Evolutionary conservation across 2,888 invertebrate genomes (phyloP).

Genomic region (Luffia ferchaultella): DNA sequence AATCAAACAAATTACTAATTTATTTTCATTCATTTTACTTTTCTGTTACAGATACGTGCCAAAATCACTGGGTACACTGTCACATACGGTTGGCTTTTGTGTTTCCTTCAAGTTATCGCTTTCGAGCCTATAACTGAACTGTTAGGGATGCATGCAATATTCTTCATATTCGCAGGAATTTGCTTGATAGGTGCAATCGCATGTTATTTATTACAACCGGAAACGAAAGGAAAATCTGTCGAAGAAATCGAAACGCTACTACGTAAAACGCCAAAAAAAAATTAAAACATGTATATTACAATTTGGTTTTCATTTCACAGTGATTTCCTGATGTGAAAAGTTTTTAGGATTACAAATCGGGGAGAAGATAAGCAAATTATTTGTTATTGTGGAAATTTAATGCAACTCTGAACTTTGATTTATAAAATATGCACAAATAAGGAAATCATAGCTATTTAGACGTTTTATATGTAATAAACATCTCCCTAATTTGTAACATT

Average conservation of each 20-base stretch:
- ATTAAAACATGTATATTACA: no score
- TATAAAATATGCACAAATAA: no score
- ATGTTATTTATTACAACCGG: neutral
- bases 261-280: no score
- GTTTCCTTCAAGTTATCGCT: constrained; percentile 23
- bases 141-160: neutral
- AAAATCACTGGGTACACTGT: constrained; percentile 28
- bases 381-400: no score
- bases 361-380: no score
- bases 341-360: neutral
- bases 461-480: no score
- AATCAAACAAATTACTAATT: no score
- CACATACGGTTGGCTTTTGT: constrained; percentile 25
- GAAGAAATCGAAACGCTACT: neutral
- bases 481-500: no score
- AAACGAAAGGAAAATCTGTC: neutral
- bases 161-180: neutral
- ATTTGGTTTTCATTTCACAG: neutral
- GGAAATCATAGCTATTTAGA: no score
- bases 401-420: no score
- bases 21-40: no score
- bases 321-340: neutral
- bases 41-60: constrained; percentile 35
- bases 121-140: constrained; percentile 21
- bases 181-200: neutral